Evolutionary conservation across 2,888 invertebrate genomes (phyloP), one percentile per base, ranked within the genome.

Genomic region (Danaus chrysippus): DNA sequence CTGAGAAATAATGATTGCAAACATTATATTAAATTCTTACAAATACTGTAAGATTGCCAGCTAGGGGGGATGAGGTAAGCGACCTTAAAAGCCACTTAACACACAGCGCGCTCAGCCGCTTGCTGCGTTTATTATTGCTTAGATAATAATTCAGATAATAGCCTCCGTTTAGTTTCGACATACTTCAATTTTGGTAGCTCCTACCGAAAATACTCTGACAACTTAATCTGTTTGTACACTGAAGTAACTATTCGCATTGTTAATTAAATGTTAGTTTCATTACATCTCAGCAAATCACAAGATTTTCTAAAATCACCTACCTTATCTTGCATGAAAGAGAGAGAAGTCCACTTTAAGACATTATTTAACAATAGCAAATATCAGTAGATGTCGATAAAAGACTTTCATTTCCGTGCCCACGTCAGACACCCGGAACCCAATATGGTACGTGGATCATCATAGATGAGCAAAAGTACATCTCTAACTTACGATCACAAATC

Each of bases 1-100:
- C 68, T 71, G 78, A 73, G 72, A 78, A 81, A 81, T 76, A 82
- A 83, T 82, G 75, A 79, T 78, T 58, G 71, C 62, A 75, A 67
- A 68, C 69, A 73, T 76, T 71, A 73, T 66, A 76, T 76, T 79
- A 78, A 81, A 82, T 79, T 81, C 80, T 78, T 81, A 77, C 77
- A 79, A 77, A 79, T 80, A 76, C 77, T 82, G 75, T 76, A 76
- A 74, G 76, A 78, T 77, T 74, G 76, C 74, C 76, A 74, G 73
- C 73, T 78, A 79, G 76, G 75, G 75, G 75, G 76, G 82, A 85
- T 88, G 88, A 89, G 88, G 88, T 89, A 89, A 88, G 85, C 86
- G 88, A 88, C 87, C 88, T 89, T 87, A 87, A 83, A 80, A 86
- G 83, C 83, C 88, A 90, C 88, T 89, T 89, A 87, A 82, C 85